Evolutionary conservation across 2,113 vertebrate genomes (phyloP), one percentile per base, ranked within the genome.

Genomic region (Bufo gargarizans): DNA sequence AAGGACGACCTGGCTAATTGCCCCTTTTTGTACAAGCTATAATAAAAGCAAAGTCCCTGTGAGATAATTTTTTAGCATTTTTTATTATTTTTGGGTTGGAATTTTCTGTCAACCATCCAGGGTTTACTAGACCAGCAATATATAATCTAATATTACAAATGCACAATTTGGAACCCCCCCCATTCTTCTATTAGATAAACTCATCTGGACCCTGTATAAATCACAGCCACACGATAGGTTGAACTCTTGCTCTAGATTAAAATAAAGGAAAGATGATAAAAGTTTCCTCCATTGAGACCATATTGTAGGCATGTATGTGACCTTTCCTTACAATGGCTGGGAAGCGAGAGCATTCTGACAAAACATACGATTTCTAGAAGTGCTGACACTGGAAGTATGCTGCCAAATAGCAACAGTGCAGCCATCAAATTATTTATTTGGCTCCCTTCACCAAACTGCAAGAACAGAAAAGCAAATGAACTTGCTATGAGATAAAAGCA

Each of bases 331-430:
- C 16, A 59, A 43, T 22, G 19, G 12, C 13, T 8, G 6, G 17
- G 50, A 47, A 19, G 43, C 58, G 65, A 65, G 4, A 65, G 7
- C n/a, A 43, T 65, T 65, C 80, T 63, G 58, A 82, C 80, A 82
- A 56, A 84, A 19, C 82, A 56, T 58, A 72, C 74, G 83, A 85
- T 85, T 56, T 85, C 56, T 58, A 85, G 65, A 3, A 85, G 56
- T 56, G 22, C 83, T 58, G 83, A 74, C 83, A 74, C 13, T n/a
- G 33, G 14, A 16, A 85, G 58, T 74, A 49, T 82, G 58, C 20
- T 84, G 82, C 63, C 82, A 84, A 84, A 55, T n/a, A 71, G 20
- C 49, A 69, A 55, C 22, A 45, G 14, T 50, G 82, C 65, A 19
- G 17, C 19, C 47, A 84, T 84, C 82, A 49, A 84, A 84, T 33